phyloP scores from a whole-genome alignment of 2,113 vertebrate genomes.

The Neolamprologus fasciatus region DNA sequence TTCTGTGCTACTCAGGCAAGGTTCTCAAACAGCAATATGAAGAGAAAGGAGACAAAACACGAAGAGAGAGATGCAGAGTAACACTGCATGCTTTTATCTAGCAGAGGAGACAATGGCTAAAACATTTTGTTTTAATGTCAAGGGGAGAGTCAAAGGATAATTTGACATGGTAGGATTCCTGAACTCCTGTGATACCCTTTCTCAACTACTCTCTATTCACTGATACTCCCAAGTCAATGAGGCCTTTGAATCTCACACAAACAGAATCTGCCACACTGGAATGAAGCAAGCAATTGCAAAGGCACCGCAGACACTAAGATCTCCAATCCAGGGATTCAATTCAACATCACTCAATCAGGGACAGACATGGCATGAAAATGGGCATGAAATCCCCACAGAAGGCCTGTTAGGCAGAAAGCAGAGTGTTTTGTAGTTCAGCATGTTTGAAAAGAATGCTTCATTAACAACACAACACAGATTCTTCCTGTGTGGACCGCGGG shows the following conservation, averaged over 20 bases:
- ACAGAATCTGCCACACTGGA: slow-evolving; percentile 19
- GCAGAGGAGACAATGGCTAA: background rate
- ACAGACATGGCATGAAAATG: slow-evolving; percentile 6
- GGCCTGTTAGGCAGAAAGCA: slow-evolving; percentile 6
- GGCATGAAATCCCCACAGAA: slow-evolving; percentile 25
- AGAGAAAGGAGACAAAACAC: background rate
- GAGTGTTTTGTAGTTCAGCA: background rate
- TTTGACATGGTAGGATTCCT: background rate
- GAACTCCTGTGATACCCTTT: background rate
- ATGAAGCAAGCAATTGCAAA: slow-evolving; percentile 1
- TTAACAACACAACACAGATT: slow-evolving; percentile 10
- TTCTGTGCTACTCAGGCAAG: slow-evolving; percentile 21
- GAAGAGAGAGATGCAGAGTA: background rate
- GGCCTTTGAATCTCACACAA: slow-evolving; percentile 8
- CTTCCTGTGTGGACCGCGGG: slow-evolving; percentile 11
- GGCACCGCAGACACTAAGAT: background rate
- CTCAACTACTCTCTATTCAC: background rate
- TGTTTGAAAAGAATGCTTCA: slow-evolving; percentile 21
- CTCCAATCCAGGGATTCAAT: slow-evolving; percentile 17
- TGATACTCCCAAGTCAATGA: background rate
- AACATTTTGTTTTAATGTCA: slow-evolving; percentile 9
- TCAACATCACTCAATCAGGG: slow-evolving; percentile 36
- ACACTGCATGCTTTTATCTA: background rate
- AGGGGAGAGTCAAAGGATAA: background rate
- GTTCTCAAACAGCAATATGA: background rate